Conservation (phyloP, 2,888 invertebrate species). For the Mamestra brassicae region DNA sequence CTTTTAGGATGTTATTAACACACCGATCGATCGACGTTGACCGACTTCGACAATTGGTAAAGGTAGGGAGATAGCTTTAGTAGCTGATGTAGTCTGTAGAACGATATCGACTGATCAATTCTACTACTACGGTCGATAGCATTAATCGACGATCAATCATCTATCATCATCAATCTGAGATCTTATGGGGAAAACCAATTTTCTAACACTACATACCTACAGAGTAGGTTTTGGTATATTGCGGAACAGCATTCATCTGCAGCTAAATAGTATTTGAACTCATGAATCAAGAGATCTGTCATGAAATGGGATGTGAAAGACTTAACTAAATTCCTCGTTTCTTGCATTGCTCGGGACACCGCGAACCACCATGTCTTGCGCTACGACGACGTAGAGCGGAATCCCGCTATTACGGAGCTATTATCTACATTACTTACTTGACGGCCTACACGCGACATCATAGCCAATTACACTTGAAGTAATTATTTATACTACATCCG, state of each 20-base stretch:
- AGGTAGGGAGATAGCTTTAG: no score
- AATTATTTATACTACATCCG: constrained; percentile 17
- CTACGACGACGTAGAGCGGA: background rate
- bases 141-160: background rate
- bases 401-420: constrained; percentile 5
- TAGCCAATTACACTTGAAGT: constrained; percentile 6
- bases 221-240: background rate
- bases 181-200: no score
- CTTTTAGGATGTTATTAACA: background rate
- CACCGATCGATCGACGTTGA: background rate
- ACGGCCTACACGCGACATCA: constrained; percentile 1
- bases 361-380: background rate
- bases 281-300: background rate
- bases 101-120: no score
- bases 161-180: no score
- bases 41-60: no score
- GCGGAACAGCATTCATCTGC: background rate
- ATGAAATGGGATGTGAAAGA: constrained; percentile 6
- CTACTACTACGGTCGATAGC: no score
- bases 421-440: constrained; percentile 1
- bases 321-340: constrained; percentile 1
- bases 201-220: no score
- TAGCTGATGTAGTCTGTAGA: no score
- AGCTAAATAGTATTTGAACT: background rate
- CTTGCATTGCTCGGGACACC: background rate